Evolutionary conservation across 1,140 invertebrate genomes (phyloP).

Genomic region (Drosophila willistoni): DNA sequence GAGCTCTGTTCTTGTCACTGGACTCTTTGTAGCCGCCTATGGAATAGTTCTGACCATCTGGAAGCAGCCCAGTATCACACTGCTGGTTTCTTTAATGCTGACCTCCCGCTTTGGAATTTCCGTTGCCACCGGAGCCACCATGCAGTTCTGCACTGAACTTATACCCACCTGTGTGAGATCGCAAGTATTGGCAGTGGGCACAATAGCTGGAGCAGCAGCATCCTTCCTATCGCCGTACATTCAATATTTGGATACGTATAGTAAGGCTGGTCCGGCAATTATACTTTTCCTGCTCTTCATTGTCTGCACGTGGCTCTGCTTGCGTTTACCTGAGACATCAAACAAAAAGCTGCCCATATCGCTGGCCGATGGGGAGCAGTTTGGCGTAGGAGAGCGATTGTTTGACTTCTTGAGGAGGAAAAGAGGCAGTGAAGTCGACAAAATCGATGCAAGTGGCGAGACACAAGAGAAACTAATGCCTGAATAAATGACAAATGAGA

Average conservation of each 20-base stretch:
- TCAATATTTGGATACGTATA: conserved; percentile 78
- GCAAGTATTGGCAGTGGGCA: conserved; percentile 84
- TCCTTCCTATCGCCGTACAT: conserved; percentile 76
- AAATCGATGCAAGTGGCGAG: too few relatives aligned
- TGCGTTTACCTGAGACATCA: conserved; percentile 86
- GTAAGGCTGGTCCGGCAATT: conserved; percentile 84
- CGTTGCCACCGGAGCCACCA: conserved; percentile 85
- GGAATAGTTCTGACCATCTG: conserved; percentile 54
- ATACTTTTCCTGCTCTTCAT: conserved; percentile 85
- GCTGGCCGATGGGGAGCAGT: conserved; percentile 85
- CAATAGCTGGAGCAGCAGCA: conserved; percentile 84
- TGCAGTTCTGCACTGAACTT: conserved; percentile 87
- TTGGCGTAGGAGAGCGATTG: conserved; percentile 84
- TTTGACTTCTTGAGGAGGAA: conserved; percentile 65
- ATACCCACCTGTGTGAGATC: conserved; percentile 87
- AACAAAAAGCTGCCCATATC: conserved; percentile 84
- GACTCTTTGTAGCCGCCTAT: conserved; percentile 53
- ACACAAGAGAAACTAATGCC: too few relatives aligned
- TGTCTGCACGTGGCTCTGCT: conserved; percentile 83
- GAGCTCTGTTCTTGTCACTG: conserved; percentile 79
- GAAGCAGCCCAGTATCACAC: conserved; percentile 29
- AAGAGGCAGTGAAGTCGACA: background rate
- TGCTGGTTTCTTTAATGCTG: conserved; percentile 68
- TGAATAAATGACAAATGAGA: too few relatives aligned
- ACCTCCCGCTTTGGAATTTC: conserved; percentile 86